Evolutionary conservation across 2,797 vertebrate species (phyloP).

Genomic region (Enteromius radiatus): DNA sequence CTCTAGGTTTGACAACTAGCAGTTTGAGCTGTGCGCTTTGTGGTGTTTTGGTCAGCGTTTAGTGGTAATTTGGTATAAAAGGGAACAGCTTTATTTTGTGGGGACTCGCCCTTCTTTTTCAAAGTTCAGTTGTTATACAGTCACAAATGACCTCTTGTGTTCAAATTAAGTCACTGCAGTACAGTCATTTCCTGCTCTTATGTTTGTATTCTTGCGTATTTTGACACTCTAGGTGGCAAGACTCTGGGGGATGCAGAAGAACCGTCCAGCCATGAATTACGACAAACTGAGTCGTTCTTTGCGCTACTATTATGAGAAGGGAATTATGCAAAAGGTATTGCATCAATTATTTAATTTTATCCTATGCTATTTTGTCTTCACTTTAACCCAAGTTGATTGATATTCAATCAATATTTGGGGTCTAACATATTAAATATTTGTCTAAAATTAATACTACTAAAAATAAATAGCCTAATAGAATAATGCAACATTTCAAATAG

Average conservation of each 20-base stretch:
- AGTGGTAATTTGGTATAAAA: conserved; percentile 77
- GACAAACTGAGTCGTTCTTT: conserved; percentile 98
- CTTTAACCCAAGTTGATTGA: neutral
- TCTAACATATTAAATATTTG: no score
- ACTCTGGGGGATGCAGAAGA: conserved; percentile 99
- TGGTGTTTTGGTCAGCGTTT: conserved; percentile 71
- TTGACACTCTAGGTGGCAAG: conserved; percentile 85
- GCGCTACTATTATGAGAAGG: conserved; percentile 97
- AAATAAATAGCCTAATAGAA: neutral
- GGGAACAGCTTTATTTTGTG: conserved; percentile 75
- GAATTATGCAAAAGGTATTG: conserved; percentile 98
- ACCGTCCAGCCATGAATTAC: conserved; percentile 98
- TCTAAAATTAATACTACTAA: neutral
- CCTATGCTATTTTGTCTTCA: neutral
- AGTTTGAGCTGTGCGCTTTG: conserved; percentile 64
- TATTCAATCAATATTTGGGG: neutral
- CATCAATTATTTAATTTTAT: neutral
- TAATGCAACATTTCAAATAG: no score
- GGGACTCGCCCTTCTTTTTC: conserved; percentile 68
- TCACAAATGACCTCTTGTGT: conserved; percentile 70
- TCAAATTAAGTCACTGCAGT: conserved; percentile 13
- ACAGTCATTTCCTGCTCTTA: neutral
- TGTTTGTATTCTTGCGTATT: neutral
- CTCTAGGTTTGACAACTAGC: conserved; percentile 59
- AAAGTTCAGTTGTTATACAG: conserved; percentile 50